Evolutionary conservation across 2,113 vertebrate species (phyloP), one percentile per base, ranked within the genome.

Genomic region (Macaca nemestrina): DNA sequence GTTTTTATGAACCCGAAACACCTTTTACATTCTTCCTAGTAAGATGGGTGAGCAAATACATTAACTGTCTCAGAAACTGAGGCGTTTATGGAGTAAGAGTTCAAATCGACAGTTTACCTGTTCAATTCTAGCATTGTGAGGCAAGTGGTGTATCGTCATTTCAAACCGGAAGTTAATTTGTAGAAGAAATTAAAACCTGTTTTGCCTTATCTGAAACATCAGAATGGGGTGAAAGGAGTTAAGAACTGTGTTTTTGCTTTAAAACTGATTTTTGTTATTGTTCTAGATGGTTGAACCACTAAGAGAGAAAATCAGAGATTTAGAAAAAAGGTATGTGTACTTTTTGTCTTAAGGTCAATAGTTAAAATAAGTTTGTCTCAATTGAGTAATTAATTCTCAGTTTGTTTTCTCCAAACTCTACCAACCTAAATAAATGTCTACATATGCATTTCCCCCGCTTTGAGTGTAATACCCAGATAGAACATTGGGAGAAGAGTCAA

Each of bases 291-390:
- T 99, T 97, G 99, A 98, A 90, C 99, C 99, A 93, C 98, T 99
- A 72, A 99, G 99, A 97, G 99, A 99, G 94, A 99, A 99, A 98
- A 99, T 99, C 96, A 98, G 98, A 98, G 99, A 99, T 97, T 98
- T 99, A 83, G 99, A 99, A 97, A 99, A 99, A 98, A 99, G 99
- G 99, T 99, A 99, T 0, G 98, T 96, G 2, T 59, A 22, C n/a
- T 79, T 81, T 98, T 48, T 88, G 27, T 93, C 93, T 79, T 81
- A 81, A 72, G 40, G 22, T 87, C 30, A 48, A 0, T n/a, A 30
- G 50, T 32, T 72, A 40, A 38, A 52, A 48, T 32, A 75, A 68
- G 17, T 72, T 76, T 4, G 13, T 83, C 59, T 73, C 23, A n/a
- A 11, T 9, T 75, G 25, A 88, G 35, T 14, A 76, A 72, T 83